Base-by-base conservation (phyloP, 2,113 vertebrate genomes). In the Sinosuthora webbiana region DNA sequence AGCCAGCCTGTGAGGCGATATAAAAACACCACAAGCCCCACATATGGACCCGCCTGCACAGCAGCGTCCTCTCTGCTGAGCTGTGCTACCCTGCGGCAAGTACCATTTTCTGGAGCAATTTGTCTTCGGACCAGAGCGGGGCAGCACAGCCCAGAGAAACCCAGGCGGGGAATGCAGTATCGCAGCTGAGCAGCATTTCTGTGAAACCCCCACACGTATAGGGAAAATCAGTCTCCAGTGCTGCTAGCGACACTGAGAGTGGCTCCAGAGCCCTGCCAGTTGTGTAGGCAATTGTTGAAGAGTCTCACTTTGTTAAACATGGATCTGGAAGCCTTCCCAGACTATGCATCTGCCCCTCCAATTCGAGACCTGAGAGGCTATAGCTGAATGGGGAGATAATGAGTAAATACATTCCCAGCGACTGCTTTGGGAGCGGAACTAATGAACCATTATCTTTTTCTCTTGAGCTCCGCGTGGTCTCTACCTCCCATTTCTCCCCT, bases 311-410 rank as follows among this genome's bases (percentile, higher is more conserved):
- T 75, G 93, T 87, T 94, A 86, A 90, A 78, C 79, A 71, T 2
- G 62, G 88, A 89, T 59, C 95, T 96, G 96, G 95, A 97, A 95
- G 41, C 90, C 68, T 96, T 96, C 94, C 95, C 94, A 89, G 94
- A 78, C 37, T 33, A n/a, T 37, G 83, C 93, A 95, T 96, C 96
- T 96, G 94, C 95, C 92, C 83, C 88, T 96, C 64, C 92, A 96
- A 92, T 93, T 93, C 28, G 7, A 95, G 88, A 87, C 85, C 90
- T 94, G 78, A 97, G 95, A 96, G 93, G 68, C 90, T 95, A 90
- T 53, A 88, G 76, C 94, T 96, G 95, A 96, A 96, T 95, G 93
- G 73, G 73, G 60, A 90, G 86, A 90, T 97, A 94, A 97, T 94
- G 94, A 96, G 83, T 83, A 96, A 96, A 96, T 95, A 95, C 76